Evolutionary conservation across 2,888 invertebrate species (phyloP).

Genomic region (Aspidiotus rigidus): DNA sequence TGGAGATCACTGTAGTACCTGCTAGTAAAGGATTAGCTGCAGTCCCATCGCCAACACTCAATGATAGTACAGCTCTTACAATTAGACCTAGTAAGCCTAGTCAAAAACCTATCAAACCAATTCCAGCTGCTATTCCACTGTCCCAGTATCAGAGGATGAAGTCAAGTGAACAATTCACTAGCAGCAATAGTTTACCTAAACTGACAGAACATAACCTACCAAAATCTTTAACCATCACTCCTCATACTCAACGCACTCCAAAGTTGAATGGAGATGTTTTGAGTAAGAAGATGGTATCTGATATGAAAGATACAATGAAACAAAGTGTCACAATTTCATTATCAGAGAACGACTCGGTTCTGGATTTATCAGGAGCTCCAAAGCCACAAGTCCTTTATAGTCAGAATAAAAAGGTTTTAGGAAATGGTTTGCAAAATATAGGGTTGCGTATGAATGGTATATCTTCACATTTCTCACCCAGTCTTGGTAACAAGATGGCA

Average conservation of each 20-base stretch:
- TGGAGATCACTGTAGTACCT: conserved; percentile 41
- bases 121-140: conserved; percentile 49
- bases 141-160: conserved; percentile 46
- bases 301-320: conserved; percentile 19
- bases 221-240: conserved; percentile 17
- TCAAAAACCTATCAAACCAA: conserved; percentile 42
- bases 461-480: not conserved
- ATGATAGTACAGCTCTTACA: not conserved
- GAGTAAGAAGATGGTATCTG: conserved; percentile 13
- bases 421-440: conserved; percentile 2
- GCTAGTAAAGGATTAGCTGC: conserved; percentile 14
- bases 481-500: not conserved
- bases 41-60: conserved; percentile 5
- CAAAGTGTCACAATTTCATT: conserved; percentile 33
- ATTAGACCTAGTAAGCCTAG: conserved; percentile 7
- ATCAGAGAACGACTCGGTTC: conserved; percentile 18
- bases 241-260: conserved; percentile 6
- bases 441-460: not conserved
- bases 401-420: conserved; percentile 6
- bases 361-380: conserved; percentile 18
- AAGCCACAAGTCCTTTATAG: not conserved
- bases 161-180: not conserved
- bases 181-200: conserved; percentile 10
- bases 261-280: conserved; percentile 10
- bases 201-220: conserved; percentile 11